Evolutionary conservation across 37 sponge, comb jelly and placozoan genomes (phyloP).

Genomic region (Crambe crambe): DNA sequence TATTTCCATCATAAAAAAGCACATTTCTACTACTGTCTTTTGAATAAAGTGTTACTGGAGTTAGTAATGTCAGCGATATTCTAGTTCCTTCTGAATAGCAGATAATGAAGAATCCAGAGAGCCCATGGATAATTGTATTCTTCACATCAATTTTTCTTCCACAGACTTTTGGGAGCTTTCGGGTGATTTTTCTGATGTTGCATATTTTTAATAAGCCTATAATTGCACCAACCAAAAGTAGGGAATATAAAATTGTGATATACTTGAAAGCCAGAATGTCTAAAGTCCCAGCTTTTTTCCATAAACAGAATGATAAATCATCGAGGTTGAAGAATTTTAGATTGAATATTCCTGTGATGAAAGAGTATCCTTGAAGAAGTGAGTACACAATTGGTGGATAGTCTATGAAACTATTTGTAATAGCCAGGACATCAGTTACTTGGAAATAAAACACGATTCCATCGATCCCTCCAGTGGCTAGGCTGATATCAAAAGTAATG

Average conservation of each 20-base stretch:
- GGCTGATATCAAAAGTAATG: conserved; percentile 37
- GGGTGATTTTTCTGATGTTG: background rate
- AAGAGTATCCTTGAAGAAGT: background rate
- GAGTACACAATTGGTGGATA: background rate
- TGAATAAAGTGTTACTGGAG: background rate
- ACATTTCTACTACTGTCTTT: background rate
- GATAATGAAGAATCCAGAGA: conserved; percentile 44
- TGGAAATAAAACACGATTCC: conserved; percentile 47
- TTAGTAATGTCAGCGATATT: conserved; percentile 9
- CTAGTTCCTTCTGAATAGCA: conserved; percentile 33
- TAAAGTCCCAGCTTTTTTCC: conserved; percentile 5
- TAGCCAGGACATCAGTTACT: background rate
- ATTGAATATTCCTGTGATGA: conserved; percentile 13
- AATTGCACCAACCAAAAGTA: conserved; percentile 3
- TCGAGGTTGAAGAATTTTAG: conserved; percentile 36
- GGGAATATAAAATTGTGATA: conserved; percentile 40
- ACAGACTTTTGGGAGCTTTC: background rate
- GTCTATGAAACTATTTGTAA: background rate
- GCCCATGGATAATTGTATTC: conserved; percentile 29
- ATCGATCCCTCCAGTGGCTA: conserved; percentile 30
- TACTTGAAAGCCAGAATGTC: conserved; percentile 31
- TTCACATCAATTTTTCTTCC: background rate
- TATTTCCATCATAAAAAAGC: background rate
- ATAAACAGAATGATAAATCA: conserved; percentile 34
- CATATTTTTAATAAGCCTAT: background rate